phyloP scores from a whole-genome alignment of 1,140 invertebrate species.

The Drosophila tropicalis region DNA sequence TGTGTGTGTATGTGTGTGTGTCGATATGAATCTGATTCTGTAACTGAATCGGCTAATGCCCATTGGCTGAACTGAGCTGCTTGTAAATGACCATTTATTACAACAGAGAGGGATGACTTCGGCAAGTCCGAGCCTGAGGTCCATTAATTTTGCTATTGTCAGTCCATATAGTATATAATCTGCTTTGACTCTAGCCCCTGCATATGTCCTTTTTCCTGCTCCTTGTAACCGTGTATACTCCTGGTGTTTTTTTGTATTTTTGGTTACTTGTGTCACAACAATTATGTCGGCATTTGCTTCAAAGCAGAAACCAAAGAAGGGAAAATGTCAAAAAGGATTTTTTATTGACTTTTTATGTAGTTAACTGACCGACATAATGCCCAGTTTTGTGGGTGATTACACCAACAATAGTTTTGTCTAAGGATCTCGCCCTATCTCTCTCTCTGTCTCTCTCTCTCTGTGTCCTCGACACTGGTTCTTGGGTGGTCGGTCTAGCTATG shows the following conservation, averaged over 20 bases:
- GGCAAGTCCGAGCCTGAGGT: constrained; percentile 26
- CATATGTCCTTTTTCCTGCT: constrained; percentile 25
- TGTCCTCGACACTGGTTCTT: constrained; percentile 13
- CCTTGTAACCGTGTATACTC: too few species aligned
- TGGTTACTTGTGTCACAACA: constrained; percentile 73
- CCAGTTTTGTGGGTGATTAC: constrained; percentile 82
- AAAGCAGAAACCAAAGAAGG: constrained; percentile 35
- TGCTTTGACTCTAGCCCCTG: constrained; percentile 35
- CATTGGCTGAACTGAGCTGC: constrained; percentile 54
- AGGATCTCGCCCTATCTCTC: background rate
- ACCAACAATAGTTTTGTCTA: constrained; percentile 34
- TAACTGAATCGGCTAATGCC: constrained; percentile 32
- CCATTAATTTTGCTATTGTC: constrained; percentile 78
- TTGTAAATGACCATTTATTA: constrained; percentile 60
- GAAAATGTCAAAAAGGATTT: constrained; percentile 60
- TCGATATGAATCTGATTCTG: constrained; percentile 7
- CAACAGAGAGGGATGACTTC: constrained; percentile 7
- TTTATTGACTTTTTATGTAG: constrained; percentile 82
- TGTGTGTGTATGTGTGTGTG: too few species aligned
- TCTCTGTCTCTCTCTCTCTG: background rate
- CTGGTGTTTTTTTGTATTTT: constrained; percentile 42
- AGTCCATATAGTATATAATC: constrained; percentile 60
- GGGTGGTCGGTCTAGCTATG: constrained; percentile 36
- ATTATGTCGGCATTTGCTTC: constrained; percentile 79
- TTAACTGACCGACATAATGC: constrained; percentile 82